A percentile compares a stretch with the other conserved stretches of the same genome.
These are phyloP conservation scores for Poecilia picta DNA, from an alignment of 2,797 vertebrate genomes.

Conservation along the genomic window DNA sequence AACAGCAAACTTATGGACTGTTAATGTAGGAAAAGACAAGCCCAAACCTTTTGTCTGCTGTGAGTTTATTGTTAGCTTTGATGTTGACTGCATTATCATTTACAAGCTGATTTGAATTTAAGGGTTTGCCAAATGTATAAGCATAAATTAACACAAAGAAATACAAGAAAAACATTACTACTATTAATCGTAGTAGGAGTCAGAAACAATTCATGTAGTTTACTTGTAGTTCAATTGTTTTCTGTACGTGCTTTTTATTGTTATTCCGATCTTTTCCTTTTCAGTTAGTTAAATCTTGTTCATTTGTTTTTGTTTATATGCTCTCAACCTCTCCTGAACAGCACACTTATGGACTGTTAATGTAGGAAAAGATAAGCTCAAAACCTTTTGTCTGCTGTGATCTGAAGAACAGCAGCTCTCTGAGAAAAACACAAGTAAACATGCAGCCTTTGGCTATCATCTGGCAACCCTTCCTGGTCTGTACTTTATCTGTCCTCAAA, in stretches of 20 bases:
- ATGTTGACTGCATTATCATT: neutral
- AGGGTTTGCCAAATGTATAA: neutral
- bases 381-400: conserved; percentile 36
- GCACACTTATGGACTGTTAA: conserved; percentile 29
- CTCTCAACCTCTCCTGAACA: conserved; percentile 2
- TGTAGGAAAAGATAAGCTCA: conserved; percentile 42
- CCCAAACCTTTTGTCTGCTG: conserved; percentile 31
- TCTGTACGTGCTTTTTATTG: conserved; percentile 13
- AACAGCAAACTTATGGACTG: conserved; percentile 18
- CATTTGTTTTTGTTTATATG: conserved; percentile 10
- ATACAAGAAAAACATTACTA: neutral
- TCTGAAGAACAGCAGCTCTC: conserved; percentile 30
- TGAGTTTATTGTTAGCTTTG: conserved; percentile 4
- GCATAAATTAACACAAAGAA: neutral
- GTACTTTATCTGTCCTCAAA: conserved; percentile 46
- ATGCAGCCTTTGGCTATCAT: conserved; percentile 50
- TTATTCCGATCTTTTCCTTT: conserved; percentile 19
- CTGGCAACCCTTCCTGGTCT: conserved; percentile 45
- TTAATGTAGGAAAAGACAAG: conserved; percentile 46
- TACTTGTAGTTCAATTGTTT: conserved; percentile 1
- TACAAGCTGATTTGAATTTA: neutral
- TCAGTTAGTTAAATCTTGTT: conserved; percentile 26
- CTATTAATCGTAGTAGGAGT: neutral
- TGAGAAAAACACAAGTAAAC: conserved; percentile 16
- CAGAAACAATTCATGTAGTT: neutral